Base-by-base conservation (phyloP, 2,888 invertebrate species). In the Drosophila pseudotalamancana region DNA sequence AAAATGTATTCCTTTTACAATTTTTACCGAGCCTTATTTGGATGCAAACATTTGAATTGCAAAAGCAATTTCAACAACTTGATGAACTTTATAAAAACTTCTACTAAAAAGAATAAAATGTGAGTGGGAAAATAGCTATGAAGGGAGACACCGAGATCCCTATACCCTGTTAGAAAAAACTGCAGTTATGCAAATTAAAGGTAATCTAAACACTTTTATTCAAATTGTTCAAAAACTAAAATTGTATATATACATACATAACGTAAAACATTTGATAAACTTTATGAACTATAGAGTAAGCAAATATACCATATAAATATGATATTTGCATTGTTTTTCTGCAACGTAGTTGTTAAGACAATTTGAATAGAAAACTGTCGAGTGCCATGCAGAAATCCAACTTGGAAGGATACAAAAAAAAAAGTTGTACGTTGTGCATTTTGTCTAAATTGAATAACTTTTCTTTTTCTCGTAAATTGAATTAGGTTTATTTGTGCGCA, bases 41-140 rank as follows among this genome's bases (percentile, higher is more conserved):
- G 53, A 6, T 54, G 46, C 37, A 42, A 50, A 65, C 71, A 65
- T 72, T 71, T 57, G 56, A 53, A 71, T 54, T 51, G 60, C 54
- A 71, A 71, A 71, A 54, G 45, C 53, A 60, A 65, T 61, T 57
- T 61, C 27, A 56, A 37, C 37, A 32, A 35, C 40, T 39, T 60
- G 32, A 43, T 18, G 18, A 19, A 19, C 29, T 21, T 43, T 55
- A 16, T 53, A 54, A 71, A 50, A 43, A 48, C 59, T 12, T 6
- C 29, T 31, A 37, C 23, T 69, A 16, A 4, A 23, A 43, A 40
- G 21, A 29, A 40, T 37, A 21, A 40, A 40, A 2, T 23, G 6
- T n/a, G n/a, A n/a, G 3, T 21, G 3, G 12, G 1, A 1, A 21
- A 19, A 14, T 14, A 23, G n/a, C 14, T 1, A 27, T 25, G 16